Evolutionary conservation across 2,113 vertebrate genomes (phyloP), one percentile per base, ranked within the genome.

Genomic region (Terrapene triunguis): DNA sequence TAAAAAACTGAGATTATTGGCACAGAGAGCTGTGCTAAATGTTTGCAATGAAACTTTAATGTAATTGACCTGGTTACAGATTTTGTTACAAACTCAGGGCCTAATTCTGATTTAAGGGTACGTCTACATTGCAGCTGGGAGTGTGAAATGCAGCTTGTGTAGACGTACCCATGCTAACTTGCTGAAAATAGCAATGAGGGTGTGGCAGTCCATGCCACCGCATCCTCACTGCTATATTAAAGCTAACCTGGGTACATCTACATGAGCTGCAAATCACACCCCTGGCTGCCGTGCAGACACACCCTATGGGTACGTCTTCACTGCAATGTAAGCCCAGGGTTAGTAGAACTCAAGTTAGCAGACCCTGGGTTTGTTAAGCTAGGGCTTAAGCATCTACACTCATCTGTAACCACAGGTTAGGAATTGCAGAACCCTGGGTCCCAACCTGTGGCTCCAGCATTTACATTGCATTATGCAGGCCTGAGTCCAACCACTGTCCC

Each of bases 21-120:
- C 85, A 91, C 65, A 87, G 80, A 92, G 14, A 86, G 74, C 44
- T 88, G 47, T 91, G 87, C 47, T 92, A 89, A 89, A 80, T 79
- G 79, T 94, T 96, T 96, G 57, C 93, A 95, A 93, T 96, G 84
- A 96, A 92, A 96, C 57, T 80, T 88, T 80, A 65, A 65, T 65
- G 6, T 65, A 88, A 87, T 55, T 74, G n/a, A 62, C 54, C 82
- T 81, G n/a, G 65, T 90, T 95, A 90, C 54, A 55, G 50, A 87
- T 62, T 65, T 89, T 0, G 9, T 89, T 86, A 57, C 29, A 85
- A 92, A 88, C 88, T 93, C 85, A 87, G 79, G 84, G 1, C 1
- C 65, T 76, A 92, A 92, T 81, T 96, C 50, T 96, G 74, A 87
- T 59, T 17, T 79, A 87, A 91, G 83, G 6, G 13, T 65, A 35